Conservation (phyloP, 2,797 vertebrate genomes). For the Crenichthys baileyi region DNA sequence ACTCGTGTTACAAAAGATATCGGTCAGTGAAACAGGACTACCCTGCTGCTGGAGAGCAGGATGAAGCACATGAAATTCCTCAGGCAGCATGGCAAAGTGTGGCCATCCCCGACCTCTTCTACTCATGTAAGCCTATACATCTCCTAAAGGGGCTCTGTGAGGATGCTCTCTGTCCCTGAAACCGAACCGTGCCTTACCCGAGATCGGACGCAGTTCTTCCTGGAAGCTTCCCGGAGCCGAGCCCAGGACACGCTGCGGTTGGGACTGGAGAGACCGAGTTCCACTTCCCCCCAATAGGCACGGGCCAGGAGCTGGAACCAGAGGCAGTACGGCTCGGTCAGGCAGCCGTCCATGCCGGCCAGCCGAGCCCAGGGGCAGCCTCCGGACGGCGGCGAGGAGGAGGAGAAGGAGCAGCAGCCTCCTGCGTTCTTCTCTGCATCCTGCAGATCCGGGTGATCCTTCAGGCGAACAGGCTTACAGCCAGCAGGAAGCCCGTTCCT, state of each 20-base stretch:
- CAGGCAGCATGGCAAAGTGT: slow-evolving; percentile 59
- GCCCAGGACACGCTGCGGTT: slow-evolving; percentile 73
- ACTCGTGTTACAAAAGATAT: slow-evolving; percentile 54
- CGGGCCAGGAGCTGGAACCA: slow-evolving; percentile 82
- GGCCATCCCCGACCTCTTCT: slow-evolving; percentile 49
- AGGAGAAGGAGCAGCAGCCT: slow-evolving; percentile 68
- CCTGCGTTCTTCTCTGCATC: slow-evolving; percentile 58
- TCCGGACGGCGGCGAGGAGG: slow-evolving; percentile 52
- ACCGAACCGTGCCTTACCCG: slow-evolving; percentile 69
- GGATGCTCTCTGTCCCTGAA: slow-evolving; percentile 35
- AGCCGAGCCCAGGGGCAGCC: slow-evolving; percentile 79
- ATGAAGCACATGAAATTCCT: slow-evolving; percentile 76
- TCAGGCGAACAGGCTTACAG: slow-evolving; percentile 63
- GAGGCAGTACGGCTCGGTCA: slow-evolving; percentile 81
- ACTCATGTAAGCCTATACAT: slow-evolving; percentile 58
- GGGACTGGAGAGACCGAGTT: slow-evolving; percentile 71
- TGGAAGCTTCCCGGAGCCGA: slow-evolving; percentile 71
- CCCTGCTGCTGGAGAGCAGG: slow-evolving; percentile 54
- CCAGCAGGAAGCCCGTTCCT: slow-evolving; percentile 71
- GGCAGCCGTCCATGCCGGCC: slow-evolving; percentile 77
- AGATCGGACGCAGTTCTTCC: slow-evolving; percentile 72
- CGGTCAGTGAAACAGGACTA: slow-evolving; percentile 67
- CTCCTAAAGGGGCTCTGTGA: background rate
- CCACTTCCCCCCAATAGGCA: slow-evolving; percentile 81
- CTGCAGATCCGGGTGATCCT: slow-evolving; percentile 61